Evolutionary conservation across 2,888 invertebrate species (phyloP).

Genomic region (Ashinkailepas kermadecensis): DNA sequence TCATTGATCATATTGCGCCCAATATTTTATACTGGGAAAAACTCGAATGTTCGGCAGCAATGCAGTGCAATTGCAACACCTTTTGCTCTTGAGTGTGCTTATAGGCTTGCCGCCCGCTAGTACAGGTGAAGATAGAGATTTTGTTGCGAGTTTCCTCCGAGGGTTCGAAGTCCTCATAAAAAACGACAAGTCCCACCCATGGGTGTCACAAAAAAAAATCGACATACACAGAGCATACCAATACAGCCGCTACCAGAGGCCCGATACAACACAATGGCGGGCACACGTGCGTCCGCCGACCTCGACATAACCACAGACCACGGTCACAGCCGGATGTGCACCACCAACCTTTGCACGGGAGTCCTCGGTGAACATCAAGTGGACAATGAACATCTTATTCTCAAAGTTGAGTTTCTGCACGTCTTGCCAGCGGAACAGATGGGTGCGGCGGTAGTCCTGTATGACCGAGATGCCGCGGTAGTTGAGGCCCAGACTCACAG

Average conservation of each 20-base stretch:
- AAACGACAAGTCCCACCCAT: background rate
- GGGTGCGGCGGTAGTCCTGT: constrained; percentile 83
- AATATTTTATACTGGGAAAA: too few relatives aligned
- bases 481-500: constrained; percentile 89
- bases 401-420: constrained; percentile 94
- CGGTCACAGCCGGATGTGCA: too few relatives aligned
- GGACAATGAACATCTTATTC: constrained; percentile 95
- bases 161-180: background rate
- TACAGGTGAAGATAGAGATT: too few relatives aligned
- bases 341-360: background rate
- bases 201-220: background rate
- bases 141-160: too few relatives aligned
- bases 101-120: too few relatives aligned
- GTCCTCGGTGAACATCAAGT: constrained; percentile 80
- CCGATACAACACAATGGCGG: constrained; percentile 30
- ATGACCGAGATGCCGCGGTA: constrained; percentile 91
- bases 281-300: too few relatives aligned
- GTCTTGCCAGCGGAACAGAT: constrained; percentile 93
- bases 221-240: background rate
- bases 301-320: too few relatives aligned
- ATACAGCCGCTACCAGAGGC: background rate
- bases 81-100: too few relatives aligned
- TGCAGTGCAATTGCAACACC: too few relatives aligned
- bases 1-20: too few relatives aligned
- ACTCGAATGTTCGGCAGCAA: too few relatives aligned